Evolutionary conservation across 2,888 invertebrate genomes (phyloP), one percentile per base, ranked within the genome.

Genomic region (Caenorhabditis sp.): DNA sequence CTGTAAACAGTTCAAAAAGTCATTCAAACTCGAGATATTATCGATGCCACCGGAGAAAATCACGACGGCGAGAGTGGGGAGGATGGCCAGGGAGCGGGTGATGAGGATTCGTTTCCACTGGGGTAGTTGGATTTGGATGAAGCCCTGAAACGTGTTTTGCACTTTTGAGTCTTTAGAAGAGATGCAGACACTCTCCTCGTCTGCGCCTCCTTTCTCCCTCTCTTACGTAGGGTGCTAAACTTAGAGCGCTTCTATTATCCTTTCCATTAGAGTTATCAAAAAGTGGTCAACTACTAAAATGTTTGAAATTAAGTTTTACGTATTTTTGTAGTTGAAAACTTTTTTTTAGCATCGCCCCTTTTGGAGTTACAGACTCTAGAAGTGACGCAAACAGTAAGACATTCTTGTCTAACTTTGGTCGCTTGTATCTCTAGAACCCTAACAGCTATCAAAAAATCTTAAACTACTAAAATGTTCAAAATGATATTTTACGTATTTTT

Each of bases 41-140:
- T 86, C 86, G 31, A 91, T 89, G 73, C 90, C 91, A 22, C 84
- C 75, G 16, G 92, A 68, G 61, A 93, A 93, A 28, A 92, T 88
- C 16, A 93, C 92, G 26, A 93, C 90, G 5, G 93, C 85, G 8
- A 93, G 86, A 19, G 93, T 94, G 12, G 94, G 94, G 6, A 95
- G 93, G 85, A 96, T 96, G 26, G 96, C 96, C 88, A 96, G 95
- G 5, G 95, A 94, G 14, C 88, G 80, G 0, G 96, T 96, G 89
- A 96, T 94, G 24, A 96, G 93, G 0, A 96, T 95, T 90, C 96
- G 93, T 93, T 95, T 95, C 96, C 96, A 96, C 49, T 95, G 94
- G 0, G 95, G 94, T 95, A 96, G 96, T 90, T 95, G 95, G 22
- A 96, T 93, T 92, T 96, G 95, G 28, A 96, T 93, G 92, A 96